Base-by-base conservation (phyloP, 1,140 invertebrate species). In the Latrodectus geometricus region DNA sequence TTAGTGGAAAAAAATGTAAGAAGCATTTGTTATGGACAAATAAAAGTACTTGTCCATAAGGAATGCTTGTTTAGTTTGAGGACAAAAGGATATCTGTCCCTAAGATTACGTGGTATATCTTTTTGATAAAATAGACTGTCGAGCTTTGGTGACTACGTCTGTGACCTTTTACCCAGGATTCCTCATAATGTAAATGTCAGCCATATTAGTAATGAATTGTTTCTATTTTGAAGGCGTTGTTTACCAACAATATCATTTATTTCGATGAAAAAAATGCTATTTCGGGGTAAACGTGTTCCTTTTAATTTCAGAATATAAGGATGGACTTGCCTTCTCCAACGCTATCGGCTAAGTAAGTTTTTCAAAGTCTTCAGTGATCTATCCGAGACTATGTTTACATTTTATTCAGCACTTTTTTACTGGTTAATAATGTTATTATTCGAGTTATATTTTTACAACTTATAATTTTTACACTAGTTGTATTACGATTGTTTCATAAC, bases 201-300 rank as follows among this genome's bases (percentile, higher is more conserved):
- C 85, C 85, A 87, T 87, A 87, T 87, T 87, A 79, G 76, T 80
- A 72, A 76, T 73, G 76, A 87, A 80, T 79, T 80, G 69, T 73
- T 87, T 70, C 76, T 69, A 50, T 77, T 86, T 70, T 65, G 77
- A 87, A 87, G 85, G 77, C 85, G 85, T 87, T 87, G 85, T 87
- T 87, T 87, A 87, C 85, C 52, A 87, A 87, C 77, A 87, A 70
- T 79, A 74, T 66, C 50, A 69, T 65, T 73, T 79, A 73, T 80
- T 80, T 75, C 75, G 69, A 74, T 74, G 52, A 77, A 87, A 79
- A 78, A 80, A 52, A 20, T 80, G 85, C 49, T 50, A 80, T 87
- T 75, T 87, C 80, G 77, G 23, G 69, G 14, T 20, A 54, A 66
- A 79, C 54, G 14, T n/a, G 20, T 56, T 52, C 52, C 56, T 61